Percentiles rank a stretch among this genome's conserved stretches.
phyloP scores from a whole-genome alignment of 2,797 vertebrate genomes.

The Chelonia mydas region DNA sequence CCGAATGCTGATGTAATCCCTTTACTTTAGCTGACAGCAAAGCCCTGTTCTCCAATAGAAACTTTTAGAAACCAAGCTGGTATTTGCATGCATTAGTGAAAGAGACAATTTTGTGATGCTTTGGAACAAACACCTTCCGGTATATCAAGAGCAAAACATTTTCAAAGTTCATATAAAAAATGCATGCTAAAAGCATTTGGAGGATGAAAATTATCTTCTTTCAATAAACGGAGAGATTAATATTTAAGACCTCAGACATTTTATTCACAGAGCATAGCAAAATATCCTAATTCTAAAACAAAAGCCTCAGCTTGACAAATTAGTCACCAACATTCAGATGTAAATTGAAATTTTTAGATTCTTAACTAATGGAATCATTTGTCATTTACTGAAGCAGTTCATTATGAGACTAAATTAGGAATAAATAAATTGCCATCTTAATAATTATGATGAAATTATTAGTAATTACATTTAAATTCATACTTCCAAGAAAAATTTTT shows the following conservation, averaged over 20 bases:
- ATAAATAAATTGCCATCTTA: constrained; percentile 64
- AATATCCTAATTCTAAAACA: constrained; percentile 54
- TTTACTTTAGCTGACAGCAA: constrained; percentile 77
- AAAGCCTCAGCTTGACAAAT: constrained; percentile 66
- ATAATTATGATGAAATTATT: constrained; percentile 68
- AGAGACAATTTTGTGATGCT: constrained; percentile 22
- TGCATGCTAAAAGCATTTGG: not conserved
- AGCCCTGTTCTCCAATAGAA: constrained; percentile 70
- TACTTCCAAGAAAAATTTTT: constrained; percentile 37
- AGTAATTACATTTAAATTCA: constrained; percentile 54
- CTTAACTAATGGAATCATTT: constrained; percentile 69
- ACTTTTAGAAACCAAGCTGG: constrained; percentile 67
- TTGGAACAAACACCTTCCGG: constrained; percentile 47
- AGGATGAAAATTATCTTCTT: constrained; percentile 57
- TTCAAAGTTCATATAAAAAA: constrained; percentile 60
- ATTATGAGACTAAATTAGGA: constrained; percentile 73
- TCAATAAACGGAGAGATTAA: constrained; percentile 60
- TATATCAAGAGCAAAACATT: constrained; percentile 62
- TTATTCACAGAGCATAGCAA: constrained; percentile 59
- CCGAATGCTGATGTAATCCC: constrained; percentile 79
- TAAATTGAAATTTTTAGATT: constrained; percentile 62
- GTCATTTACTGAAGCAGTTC: constrained; percentile 64
- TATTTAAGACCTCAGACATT: constrained; percentile 59
- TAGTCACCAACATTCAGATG: constrained; percentile 52
- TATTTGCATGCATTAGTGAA: constrained; percentile 33